Evolutionary conservation across 2,113 vertebrate species (phyloP).

Genomic region (Dryoscopus gambensis): DNA sequence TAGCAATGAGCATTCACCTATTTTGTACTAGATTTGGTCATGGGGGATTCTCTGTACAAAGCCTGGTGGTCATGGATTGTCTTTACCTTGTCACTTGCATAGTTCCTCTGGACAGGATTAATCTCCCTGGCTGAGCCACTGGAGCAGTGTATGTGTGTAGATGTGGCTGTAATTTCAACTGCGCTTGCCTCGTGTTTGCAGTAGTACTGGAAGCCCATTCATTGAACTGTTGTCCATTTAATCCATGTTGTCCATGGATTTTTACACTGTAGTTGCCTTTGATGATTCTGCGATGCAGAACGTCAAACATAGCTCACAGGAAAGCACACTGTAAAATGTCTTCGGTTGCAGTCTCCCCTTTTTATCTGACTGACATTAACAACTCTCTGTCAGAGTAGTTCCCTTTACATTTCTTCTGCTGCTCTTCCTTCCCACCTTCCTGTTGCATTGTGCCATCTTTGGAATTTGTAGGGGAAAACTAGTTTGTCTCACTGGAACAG

Average conservation of each 20-base stretch:
- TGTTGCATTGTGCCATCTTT: background rate
- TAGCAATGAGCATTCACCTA: background rate
- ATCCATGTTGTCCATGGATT: background rate
- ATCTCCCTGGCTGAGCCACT: background rate
- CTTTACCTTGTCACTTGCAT: background rate
- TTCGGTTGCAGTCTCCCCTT: background rate
- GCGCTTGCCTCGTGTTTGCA: background rate
- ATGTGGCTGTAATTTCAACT: background rate
- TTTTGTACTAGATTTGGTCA: background rate
- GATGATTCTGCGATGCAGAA: background rate
- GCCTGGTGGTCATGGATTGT: background rate
- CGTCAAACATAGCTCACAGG: background rate
- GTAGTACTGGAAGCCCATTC: background rate
- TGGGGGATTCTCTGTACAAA: background rate
- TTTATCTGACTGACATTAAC: background rate
- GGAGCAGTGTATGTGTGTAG: background rate
- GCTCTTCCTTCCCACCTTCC: background rate
- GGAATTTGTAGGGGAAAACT: background rate
- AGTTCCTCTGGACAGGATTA: background rate
- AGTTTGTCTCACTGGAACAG: background rate
- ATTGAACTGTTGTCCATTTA: background rate
- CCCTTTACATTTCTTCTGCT: background rate
- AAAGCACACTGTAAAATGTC: background rate
- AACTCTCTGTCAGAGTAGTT: background rate
- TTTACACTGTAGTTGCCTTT: background rate